phyloP scores from a whole-genome alignment of 2,797 vertebrate genomes.

The Moxostoma hubbsi region DNA sequence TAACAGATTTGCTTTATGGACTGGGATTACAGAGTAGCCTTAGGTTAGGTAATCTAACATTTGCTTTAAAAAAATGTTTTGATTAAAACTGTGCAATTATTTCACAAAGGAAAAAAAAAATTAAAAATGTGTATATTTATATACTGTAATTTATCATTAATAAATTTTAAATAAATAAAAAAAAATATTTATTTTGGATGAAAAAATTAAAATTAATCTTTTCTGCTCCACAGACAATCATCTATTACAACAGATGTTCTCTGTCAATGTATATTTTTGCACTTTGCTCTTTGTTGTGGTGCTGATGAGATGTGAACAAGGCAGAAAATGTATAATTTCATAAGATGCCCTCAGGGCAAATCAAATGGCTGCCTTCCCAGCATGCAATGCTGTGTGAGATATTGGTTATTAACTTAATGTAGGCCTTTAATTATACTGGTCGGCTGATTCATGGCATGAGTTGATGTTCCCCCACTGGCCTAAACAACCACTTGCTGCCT shows the following conservation, averaged over 20 bases:
- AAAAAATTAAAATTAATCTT: background rate
- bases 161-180: background rate
- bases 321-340: conserved; percentile 66
- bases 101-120: too few relatives aligned
- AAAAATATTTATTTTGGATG: background rate
- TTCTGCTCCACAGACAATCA: background rate
- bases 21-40: background rate
- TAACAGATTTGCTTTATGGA: background rate
- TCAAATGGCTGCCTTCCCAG: conserved; percentile 85
- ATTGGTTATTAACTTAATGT: conserved; percentile 83
- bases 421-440: conserved; percentile 76
- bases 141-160: background rate
- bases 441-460: conserved; percentile 75
- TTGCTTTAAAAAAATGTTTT: background rate
- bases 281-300: conserved; percentile 6
- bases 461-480: conserved; percentile 81
- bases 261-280: background rate
- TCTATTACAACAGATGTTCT: background rate
- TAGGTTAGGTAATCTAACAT: background rate
- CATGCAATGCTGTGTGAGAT: conserved; percentile 83
- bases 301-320: conserved; percentile 18
- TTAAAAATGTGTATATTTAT: too few relatives aligned
- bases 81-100: background rate
- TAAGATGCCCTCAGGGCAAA: conserved; percentile 83
- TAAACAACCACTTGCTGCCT: conserved; percentile 75